phyloP scores from a whole-genome alignment of 2,888 invertebrate species.

The Tetheella fluctuosa region DNA sequence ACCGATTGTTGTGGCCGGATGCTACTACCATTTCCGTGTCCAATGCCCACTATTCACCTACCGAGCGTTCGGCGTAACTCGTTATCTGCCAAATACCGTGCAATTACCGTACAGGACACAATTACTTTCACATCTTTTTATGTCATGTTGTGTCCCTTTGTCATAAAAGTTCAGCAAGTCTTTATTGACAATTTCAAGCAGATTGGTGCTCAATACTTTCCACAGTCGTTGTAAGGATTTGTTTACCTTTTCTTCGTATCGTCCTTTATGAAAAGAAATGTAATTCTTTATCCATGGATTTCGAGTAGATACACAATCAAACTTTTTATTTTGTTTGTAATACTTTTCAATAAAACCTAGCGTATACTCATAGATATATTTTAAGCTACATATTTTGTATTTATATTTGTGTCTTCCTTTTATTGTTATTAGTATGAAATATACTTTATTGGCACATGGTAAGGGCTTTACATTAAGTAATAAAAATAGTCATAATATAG shows the following conservation, averaged over 20 bases:
- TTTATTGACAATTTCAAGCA: neutral
- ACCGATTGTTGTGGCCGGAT: conserved; percentile 74
- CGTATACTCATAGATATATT: conserved; percentile 9
- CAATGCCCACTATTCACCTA: conserved; percentile 62
- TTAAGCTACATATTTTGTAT: neutral
- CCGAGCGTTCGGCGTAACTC: conserved; percentile 48
- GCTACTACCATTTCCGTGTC: conserved; percentile 70
- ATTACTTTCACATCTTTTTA: conserved; percentile 34
- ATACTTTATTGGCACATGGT: too few relatives aligned
- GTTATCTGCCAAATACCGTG: conserved; percentile 53
- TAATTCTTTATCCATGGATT: neutral
- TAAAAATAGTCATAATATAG: too few relatives aligned
- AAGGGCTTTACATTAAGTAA: too few relatives aligned
- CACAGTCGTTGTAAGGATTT: neutral
- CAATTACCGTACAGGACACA: conserved; percentile 48
- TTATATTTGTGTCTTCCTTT: neutral
- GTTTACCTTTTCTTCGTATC: neutral
- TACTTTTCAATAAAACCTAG: conserved; percentile 16
- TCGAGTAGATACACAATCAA: conserved; percentile 19
- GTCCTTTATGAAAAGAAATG: neutral
- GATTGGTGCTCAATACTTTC: neutral
- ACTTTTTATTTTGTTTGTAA: conserved; percentile 17
- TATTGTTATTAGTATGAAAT: neutral
- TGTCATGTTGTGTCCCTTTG: conserved; percentile 23
- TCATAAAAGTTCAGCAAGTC: conserved; percentile 15